These are phyloP conservation scores for Sylvicola fuscatus DNA, from an alignment of 2,888 invertebrate genomes.

Conservation along the genomic window DNA sequence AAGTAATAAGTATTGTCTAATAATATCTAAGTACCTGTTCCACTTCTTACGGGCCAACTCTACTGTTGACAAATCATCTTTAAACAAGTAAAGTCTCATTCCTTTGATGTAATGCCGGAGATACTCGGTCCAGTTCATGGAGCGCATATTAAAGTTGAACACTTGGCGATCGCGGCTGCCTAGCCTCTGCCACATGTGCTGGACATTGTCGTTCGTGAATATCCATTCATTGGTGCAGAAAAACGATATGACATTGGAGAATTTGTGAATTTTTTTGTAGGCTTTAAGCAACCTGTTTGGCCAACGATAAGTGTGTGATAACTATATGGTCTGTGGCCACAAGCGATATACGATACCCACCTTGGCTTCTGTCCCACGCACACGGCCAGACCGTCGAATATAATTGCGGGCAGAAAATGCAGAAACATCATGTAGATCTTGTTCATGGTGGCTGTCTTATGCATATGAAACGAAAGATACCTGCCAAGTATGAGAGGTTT, in stretches of 20 bases:
- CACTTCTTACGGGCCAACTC: constrained; percentile 35
- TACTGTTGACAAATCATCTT: constrained; percentile 44
- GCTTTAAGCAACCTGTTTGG: constrained; percentile 47
- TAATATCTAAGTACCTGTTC: constrained; percentile 28
- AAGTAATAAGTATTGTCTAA: background rate
- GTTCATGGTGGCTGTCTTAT: constrained; percentile 31
- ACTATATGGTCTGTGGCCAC: constrained; percentile 6
- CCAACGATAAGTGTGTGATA: constrained; percentile 4
- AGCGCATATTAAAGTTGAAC: constrained; percentile 52
- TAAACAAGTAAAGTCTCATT: constrained; percentile 46
- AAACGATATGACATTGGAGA: constrained; percentile 46
- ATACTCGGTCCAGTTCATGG: constrained; percentile 53
- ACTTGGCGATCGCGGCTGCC: constrained; percentile 25
- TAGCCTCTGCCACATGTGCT: constrained; percentile 23
- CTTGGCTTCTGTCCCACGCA: constrained; percentile 44
- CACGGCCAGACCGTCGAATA: constrained; percentile 38
- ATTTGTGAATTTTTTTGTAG: constrained; percentile 55
- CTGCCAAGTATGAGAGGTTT: constrained; percentile 14
- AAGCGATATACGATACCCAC: too few species aligned
- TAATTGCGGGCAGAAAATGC: constrained; percentile 48
- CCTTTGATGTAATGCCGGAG: constrained; percentile 48
- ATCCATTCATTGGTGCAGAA: constrained; percentile 49
- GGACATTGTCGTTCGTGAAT: constrained; percentile 40
- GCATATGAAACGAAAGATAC: constrained; percentile 35
- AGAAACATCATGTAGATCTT: constrained; percentile 36